A percentile compares a stretch with the other conserved stretches of the same genome.
phyloP scores from a whole-genome alignment of 2,797 vertebrate species.

The Schizothorax lantsangensis region DNA sequence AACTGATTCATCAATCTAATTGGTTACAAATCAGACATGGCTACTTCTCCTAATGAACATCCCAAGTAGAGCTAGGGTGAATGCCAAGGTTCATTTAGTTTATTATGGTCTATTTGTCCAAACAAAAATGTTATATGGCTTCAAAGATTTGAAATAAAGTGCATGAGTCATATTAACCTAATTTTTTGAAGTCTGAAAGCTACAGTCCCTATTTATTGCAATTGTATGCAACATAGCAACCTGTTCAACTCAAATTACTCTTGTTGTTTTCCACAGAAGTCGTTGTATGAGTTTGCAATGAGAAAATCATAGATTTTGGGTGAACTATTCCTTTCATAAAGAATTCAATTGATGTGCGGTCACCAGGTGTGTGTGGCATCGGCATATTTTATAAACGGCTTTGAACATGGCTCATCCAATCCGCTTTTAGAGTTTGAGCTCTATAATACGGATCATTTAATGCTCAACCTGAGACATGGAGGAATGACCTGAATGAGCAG shows the following conservation, averaged over 20 bases:
- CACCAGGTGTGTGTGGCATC: slow-evolving; percentile 18
- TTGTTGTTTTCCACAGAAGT: background rate
- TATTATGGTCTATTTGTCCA: background rate
- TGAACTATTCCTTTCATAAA: slow-evolving; percentile 21
- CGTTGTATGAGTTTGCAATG: background rate
- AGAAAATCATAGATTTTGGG: slow-evolving; percentile 5
- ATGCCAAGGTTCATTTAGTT: background rate
- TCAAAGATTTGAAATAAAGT: background rate
- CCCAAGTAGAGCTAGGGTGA: background rate
- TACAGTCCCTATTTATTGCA: background rate
- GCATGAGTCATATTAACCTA: background rate
- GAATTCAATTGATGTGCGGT: slow-evolving; percentile 31
- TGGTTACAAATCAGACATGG: background rate
- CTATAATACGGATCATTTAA: slow-evolving; percentile 19
- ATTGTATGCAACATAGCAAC: background rate
- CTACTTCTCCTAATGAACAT: background rate
- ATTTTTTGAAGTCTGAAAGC: background rate
- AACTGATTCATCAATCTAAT: background rate
- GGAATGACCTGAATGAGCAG: background rate
- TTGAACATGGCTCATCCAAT: slow-evolving; percentile 26
- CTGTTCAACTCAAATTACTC: background rate
- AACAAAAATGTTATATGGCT: background rate
- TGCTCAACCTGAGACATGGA: slow-evolving; percentile 19
- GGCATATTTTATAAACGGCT: slow-evolving; percentile 34
- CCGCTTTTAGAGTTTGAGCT: slow-evolving; percentile 34